Conservation (phyloP, 2,888 invertebrate species). For the Dione juno region DNA sequence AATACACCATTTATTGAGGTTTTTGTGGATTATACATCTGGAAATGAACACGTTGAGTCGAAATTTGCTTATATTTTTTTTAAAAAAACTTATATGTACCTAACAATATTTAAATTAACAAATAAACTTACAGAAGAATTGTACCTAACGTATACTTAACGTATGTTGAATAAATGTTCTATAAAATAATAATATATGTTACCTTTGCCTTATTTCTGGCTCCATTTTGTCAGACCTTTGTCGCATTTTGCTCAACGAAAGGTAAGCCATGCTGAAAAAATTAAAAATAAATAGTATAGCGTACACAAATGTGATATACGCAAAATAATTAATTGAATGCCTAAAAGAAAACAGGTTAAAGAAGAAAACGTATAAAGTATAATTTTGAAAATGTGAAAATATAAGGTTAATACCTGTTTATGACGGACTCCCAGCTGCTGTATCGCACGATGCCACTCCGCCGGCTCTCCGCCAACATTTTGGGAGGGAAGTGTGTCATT, state of each 20-base stretch:
- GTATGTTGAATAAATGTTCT: too few species aligned
- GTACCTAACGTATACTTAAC: too few species aligned
- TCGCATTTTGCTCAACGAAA: slow-evolving; percentile 20
- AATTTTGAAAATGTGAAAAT: neutral
- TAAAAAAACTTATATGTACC: too few species aligned
- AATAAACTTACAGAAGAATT: too few species aligned
- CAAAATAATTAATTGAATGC: too few species aligned
- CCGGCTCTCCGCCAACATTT: slow-evolving; percentile 53
- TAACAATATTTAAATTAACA: too few species aligned
- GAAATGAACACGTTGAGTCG: neutral
- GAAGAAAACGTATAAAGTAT: too few species aligned
- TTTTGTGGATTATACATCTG: slow-evolving; percentile 77
- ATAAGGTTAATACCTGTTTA: slow-evolving; percentile 83
- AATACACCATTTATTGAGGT: slow-evolving; percentile 83
- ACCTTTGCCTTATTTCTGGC: slow-evolving; percentile 35
- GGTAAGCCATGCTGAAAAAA: slow-evolving; percentile 33
- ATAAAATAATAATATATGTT: neutral
- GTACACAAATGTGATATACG: too few species aligned
- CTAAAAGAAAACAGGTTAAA: too few species aligned
- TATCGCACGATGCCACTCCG: slow-evolving; percentile 85
- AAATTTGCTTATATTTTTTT: too few species aligned
- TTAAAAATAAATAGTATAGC: neutral
- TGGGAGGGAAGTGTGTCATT: slow-evolving; percentile 50
- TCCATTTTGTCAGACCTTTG: slow-evolving; percentile 10
- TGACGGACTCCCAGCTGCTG: slow-evolving; percentile 95